These are phyloP conservation scores for Hippocampus abdominalis DNA, from an alignment of 2,113 vertebrate genomes.

Conservation along the genomic window DNA sequence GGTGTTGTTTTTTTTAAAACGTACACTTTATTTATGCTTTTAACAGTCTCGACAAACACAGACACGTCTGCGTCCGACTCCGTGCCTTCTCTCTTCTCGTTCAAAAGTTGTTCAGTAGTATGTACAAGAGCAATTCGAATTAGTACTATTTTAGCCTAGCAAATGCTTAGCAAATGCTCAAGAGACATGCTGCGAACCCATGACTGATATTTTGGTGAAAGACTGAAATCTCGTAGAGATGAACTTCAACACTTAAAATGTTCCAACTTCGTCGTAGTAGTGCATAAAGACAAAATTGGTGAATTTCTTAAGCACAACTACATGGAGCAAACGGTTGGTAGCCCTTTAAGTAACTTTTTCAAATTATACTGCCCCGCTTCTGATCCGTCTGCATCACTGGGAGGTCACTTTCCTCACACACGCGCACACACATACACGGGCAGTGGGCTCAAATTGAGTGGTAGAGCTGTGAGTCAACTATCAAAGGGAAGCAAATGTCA, in stretches of 20 bases:
- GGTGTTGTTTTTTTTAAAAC: too few species aligned
- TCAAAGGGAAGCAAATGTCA: constrained; percentile 55
- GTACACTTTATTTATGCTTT: too few species aligned
- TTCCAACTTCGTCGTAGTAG: neutral
- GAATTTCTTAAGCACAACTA: neutral
- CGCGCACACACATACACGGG: constrained; percentile 6
- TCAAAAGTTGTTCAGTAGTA: neutral
- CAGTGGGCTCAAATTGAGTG: constrained; percentile 50
- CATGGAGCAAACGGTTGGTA: neutral
- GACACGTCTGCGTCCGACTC: too few species aligned
- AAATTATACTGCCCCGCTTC: constrained; percentile 16
- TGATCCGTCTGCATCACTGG: constrained; percentile 24
- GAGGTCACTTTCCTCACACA: constrained; percentile 37
- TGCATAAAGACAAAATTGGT: neutral
- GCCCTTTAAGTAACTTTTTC: neutral
- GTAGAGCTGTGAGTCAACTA: constrained; percentile 42
- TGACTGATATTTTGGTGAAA: neutral
- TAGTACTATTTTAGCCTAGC: neutral
- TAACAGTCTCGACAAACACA: too few species aligned
- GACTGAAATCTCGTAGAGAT: neutral
- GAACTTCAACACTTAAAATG: neutral
- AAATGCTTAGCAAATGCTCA: neutral
- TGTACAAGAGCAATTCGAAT: neutral
- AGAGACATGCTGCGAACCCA: neutral
- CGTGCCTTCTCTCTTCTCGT: too few species aligned